Evolutionary conservation across 2,113 vertebrate species (phyloP).

Genomic region (Sula dactylatra): DNA sequence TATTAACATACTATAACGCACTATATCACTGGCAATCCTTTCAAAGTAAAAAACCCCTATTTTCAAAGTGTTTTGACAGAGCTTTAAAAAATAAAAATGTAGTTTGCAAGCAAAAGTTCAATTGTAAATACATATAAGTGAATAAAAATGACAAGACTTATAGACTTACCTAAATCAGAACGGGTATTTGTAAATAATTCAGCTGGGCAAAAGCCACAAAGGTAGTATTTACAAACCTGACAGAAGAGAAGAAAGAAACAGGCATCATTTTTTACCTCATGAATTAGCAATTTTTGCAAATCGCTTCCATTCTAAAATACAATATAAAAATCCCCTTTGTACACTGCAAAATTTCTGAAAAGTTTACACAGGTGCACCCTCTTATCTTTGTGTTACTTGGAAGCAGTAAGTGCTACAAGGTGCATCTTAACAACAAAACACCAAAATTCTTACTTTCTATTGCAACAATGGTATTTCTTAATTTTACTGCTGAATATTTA

Average conservation of each 20-base stretch:
- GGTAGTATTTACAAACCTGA: slow-evolving; percentile 96
- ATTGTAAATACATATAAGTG: background rate
- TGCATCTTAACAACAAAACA: background rate
- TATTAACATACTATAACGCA: no score
- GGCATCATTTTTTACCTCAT: background rate
- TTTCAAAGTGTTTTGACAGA: background rate
- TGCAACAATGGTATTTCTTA: background rate
- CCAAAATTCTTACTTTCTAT: background rate
- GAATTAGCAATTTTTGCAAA: background rate
- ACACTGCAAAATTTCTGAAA: background rate
- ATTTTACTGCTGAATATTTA: background rate
- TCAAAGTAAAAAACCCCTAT: background rate
- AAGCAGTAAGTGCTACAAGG: background rate
- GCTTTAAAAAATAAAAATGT: background rate
- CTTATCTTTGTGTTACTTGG: background rate
- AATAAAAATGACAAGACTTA: background rate
- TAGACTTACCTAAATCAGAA: slow-evolving; percentile 91
- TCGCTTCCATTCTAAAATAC: background rate
- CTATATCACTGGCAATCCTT: background rate
- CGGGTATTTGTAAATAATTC: slow-evolving; percentile 98
- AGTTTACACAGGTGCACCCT: background rate
- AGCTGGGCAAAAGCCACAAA: slow-evolving; percentile 97
- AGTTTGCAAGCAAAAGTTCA: background rate
- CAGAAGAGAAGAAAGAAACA: slow-evolving; percentile 16
- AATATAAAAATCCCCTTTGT: background rate